A percentile compares a stretch with the other conserved stretches of the same genome.
phyloP scores from a whole-genome alignment of 2,888 invertebrate genomes.

The Pyrrhia umbra region DNA sequence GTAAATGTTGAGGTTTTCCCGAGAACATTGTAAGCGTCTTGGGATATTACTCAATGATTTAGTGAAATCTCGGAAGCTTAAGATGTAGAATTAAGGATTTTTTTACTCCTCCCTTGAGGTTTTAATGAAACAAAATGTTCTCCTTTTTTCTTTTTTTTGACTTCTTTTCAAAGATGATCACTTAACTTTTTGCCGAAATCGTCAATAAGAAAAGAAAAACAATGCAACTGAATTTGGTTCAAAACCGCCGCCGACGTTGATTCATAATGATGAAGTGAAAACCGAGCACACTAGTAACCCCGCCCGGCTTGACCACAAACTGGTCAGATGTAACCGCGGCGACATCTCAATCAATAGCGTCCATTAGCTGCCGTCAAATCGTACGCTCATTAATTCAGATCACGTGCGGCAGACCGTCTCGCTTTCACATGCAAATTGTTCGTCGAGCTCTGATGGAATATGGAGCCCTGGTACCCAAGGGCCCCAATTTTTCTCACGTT shows the following conservation, averaged over 20 bases:
- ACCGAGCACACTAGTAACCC: slow-evolving; percentile 11
- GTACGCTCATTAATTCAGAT: slow-evolving; percentile 54
- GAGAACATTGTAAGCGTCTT: slow-evolving; percentile 28
- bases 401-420: slow-evolving; percentile 50
- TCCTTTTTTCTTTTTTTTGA: background rate
- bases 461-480: slow-evolving; percentile 25
- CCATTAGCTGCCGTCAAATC: slow-evolving; percentile 55
- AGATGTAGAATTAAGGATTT: slow-evolving; percentile 13
- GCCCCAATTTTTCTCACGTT: slow-evolving; percentile 51
- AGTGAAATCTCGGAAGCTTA: slow-evolving; percentile 4
- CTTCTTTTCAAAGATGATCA: background rate
- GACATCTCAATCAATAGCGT: slow-evolving; percentile 58
- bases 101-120: slow-evolving; percentile 18
- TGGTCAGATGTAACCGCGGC: slow-evolving; percentile 35
- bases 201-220: background rate
- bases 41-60: slow-evolving; percentile 32
- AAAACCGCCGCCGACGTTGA: slow-evolving; percentile 27
- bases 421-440: slow-evolving; percentile 68
- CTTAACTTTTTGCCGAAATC: background rate
- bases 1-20: slow-evolving; percentile 27
- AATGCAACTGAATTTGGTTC: slow-evolving; percentile 15
- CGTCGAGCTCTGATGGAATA: slow-evolving; percentile 51
- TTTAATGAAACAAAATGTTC: background rate
- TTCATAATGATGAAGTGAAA: slow-evolving; percentile 30
- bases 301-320: slow-evolving; percentile 46